Percentiles rank a stretch among this genome's conserved stretches.
phyloP scores from a whole-genome alignment of 1,140 invertebrate species.

The Rhopalosiphum maidis region DNA sequence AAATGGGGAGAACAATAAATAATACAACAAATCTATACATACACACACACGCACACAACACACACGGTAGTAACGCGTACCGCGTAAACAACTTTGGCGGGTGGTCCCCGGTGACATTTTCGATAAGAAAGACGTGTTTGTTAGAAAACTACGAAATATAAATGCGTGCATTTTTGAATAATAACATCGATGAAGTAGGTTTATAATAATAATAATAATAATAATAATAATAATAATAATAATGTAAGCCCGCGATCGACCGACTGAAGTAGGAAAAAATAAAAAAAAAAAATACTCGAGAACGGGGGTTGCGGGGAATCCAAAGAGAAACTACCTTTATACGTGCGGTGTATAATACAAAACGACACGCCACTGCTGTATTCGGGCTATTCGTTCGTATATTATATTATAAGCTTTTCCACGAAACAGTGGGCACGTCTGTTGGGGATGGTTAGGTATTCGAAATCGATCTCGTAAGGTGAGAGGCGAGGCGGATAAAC shows the following conservation, averaged over 20 bases:
- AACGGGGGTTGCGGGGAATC: background rate
- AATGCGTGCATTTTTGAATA: conserved; percentile 1
- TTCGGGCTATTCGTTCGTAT: background rate
- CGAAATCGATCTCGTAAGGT: background rate
- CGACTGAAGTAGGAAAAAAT: background rate
- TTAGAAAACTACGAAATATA: background rate
- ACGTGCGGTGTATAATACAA: background rate
- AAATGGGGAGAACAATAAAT: background rate
- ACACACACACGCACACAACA: background rate
- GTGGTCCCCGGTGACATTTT: background rate
- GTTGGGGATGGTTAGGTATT: background rate
- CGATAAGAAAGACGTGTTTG: conserved; percentile 15
- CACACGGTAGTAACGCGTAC: background rate
- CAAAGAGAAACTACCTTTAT: background rate
- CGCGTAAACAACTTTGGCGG: background rate
- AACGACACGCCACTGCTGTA: background rate
- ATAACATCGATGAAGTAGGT: background rate
- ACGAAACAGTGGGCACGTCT: background rate
- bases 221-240: no score
- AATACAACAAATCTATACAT: background rate
- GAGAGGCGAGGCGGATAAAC: background rate
- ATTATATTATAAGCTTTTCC: background rate
- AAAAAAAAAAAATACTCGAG: background rate
- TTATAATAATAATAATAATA: background rate
- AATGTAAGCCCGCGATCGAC: background rate